phyloP scores from a whole-genome alignment of 2,888 invertebrate species.

The Mayetiola destructor region DNA sequence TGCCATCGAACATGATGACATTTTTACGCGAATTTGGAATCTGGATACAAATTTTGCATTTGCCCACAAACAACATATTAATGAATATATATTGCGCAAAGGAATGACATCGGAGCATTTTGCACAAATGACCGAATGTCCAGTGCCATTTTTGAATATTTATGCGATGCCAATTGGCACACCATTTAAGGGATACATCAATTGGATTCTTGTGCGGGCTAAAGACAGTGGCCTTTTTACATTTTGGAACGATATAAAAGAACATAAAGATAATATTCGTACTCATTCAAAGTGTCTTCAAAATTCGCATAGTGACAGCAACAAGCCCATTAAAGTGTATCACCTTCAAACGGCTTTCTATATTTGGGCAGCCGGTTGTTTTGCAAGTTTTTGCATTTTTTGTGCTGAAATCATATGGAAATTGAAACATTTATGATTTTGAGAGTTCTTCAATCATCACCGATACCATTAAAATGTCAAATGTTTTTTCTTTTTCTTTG shows the following conservation, averaged over 20 bases:
- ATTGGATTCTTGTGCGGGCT: conserved; percentile 36
- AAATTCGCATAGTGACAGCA: not conserved
- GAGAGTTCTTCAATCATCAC: no score
- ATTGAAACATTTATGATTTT: no score
- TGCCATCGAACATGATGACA: not conserved
- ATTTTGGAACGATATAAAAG: conserved; percentile 31
- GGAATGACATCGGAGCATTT: conserved; percentile 33
- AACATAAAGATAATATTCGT: conserved; percentile 20
- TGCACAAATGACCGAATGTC: conserved; percentile 38
- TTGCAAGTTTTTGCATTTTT: conserved; percentile 19
- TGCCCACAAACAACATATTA: conserved; percentile 37
- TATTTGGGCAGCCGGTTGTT: conserved; percentile 25
- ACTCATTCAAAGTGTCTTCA: no score
- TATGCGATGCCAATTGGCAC: conserved; percentile 44
- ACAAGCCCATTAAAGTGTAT: conserved; percentile 26
- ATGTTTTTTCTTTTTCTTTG: no score
- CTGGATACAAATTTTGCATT: conserved; percentile 38
- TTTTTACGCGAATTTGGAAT: not conserved
- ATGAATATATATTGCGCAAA: conserved; percentile 24
- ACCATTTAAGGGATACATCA: conserved; percentile 38
- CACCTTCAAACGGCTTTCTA: conserved; percentile 31
- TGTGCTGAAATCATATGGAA: conserved; percentile 14
- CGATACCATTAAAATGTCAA: no score
- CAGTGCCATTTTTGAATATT: conserved; percentile 41
- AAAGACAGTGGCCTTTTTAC: conserved; percentile 40